These are phyloP conservation scores for Sapajus apella DNA, from an alignment of 2,113 vertebrate species.

Conservation along the genomic window DNA sequence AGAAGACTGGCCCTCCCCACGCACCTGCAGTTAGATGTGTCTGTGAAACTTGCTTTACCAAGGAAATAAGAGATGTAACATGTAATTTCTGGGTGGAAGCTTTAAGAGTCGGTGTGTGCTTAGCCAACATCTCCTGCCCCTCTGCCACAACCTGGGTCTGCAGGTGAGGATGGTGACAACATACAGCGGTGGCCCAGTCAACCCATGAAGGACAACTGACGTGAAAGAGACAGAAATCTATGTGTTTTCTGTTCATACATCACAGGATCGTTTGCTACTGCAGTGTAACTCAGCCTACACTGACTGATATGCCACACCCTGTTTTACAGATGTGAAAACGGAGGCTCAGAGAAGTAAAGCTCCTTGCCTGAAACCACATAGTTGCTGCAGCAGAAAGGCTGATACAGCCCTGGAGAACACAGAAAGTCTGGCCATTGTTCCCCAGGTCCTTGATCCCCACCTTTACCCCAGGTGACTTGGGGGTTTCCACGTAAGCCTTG, in stretches of 20 bases:
- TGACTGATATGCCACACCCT: neutral
- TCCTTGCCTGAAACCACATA: neutral
- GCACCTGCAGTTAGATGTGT: neutral
- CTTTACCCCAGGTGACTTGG: no score
- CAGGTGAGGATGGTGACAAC: neutral
- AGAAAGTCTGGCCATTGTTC: neutral
- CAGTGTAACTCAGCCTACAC: neutral
- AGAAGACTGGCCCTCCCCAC: neutral
- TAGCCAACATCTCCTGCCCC: neutral
- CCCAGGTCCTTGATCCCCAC: neutral
- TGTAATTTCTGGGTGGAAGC: neutral
- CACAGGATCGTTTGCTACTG: neutral
- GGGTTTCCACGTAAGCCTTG: neutral
- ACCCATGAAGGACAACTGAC: rapidly evolving
- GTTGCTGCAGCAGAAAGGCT: neutral
- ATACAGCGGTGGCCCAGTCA: neutral
- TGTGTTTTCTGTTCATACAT: neutral
- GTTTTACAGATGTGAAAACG: neutral
- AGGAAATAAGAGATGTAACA: neutral
- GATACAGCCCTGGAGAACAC: neutral
- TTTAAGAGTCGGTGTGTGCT: neutral
- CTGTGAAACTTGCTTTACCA: neutral
- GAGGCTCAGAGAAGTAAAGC: neutral
- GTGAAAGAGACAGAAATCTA: neutral
- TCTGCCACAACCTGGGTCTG: neutral